These are phyloP conservation scores for Sarcophaga bullata DNA, from an alignment of 1,140 invertebrate genomes.

Conservation along the genomic window DNA sequence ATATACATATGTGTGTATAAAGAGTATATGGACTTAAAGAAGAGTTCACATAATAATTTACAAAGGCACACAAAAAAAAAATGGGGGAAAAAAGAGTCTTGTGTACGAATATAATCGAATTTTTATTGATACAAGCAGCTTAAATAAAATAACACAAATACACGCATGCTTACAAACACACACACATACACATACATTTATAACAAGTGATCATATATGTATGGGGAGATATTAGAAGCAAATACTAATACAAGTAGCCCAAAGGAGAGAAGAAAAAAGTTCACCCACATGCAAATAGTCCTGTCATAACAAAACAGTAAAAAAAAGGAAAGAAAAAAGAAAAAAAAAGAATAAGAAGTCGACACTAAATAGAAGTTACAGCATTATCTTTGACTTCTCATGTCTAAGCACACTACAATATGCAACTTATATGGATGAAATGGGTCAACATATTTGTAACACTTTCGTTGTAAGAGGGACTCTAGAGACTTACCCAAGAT, in stretches of 20 bases:
- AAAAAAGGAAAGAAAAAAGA: too few species aligned
- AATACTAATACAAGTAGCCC: too few species aligned
- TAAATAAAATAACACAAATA: slow-evolving; percentile 31
- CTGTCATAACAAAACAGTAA: background rate
- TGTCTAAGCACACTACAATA: too few species aligned
- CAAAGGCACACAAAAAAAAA: background rate
- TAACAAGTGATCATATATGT: background rate
- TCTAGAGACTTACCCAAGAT: too few species aligned
- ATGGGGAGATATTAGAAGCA: background rate
- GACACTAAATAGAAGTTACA: too few species aligned
- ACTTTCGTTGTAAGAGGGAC: too few species aligned
- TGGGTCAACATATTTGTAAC: too few species aligned
- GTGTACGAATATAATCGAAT: slow-evolving; percentile 47
- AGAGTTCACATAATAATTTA: slow-evolving; percentile 4
- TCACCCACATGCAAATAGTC: slow-evolving; percentile 13
- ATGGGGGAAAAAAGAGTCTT: slow-evolving; percentile 29
- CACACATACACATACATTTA: background rate
- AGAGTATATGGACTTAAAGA: too few species aligned
- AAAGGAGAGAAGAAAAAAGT: background rate
- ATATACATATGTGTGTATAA: background rate
- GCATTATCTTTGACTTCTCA: too few species aligned
- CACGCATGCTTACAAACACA: background rate
- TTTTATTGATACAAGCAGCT: slow-evolving; percentile 49
- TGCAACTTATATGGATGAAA: too few species aligned
- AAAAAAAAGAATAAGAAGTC: too few species aligned